Evolutionary conservation across 2,113 vertebrate species (phyloP).

Genomic region (Arvicanthis niloticus): DNA sequence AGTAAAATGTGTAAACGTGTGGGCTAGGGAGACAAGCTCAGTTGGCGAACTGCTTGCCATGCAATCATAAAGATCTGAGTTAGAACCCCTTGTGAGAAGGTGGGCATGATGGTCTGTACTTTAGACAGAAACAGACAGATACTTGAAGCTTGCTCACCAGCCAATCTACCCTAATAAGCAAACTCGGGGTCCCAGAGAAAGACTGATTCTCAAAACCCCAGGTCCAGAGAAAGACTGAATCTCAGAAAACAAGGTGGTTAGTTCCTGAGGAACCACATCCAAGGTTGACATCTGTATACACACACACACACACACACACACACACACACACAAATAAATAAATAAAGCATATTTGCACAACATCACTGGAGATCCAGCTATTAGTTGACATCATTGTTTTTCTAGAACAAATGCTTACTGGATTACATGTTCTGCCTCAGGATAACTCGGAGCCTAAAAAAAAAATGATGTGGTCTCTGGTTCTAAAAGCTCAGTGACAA

Average conservation of each 20-base stretch:
- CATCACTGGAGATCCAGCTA: neutral
- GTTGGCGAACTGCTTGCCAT: too few relatives aligned
- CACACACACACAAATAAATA: neutral
- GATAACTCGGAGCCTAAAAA: neutral
- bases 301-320: too few relatives aligned
- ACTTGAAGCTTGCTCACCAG: neutral
- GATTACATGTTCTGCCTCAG: neutral
- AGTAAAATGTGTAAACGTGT: neutral
- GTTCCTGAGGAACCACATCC: neutral
- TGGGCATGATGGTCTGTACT: neutral
- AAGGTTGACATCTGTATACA: neutral
- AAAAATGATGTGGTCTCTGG: neutral
- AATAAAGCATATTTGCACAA: neutral
- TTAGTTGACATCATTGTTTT: neutral
- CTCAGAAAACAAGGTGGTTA: neutral
- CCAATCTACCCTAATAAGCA: neutral
- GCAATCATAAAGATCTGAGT: neutral
- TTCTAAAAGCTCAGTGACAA: neutral
- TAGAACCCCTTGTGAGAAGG: neutral
- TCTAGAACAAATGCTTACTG: conserved; percentile 4
- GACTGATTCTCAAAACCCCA: neutral
- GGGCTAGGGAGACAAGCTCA: neutral
- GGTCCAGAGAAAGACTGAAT: neutral
- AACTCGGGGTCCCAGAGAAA: neutral
- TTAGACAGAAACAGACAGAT: neutral